These are phyloP conservation scores for Pardosa pseudoannulata DNA, from an alignment of 2,888 invertebrate species.

Conservation along the genomic window DNA sequence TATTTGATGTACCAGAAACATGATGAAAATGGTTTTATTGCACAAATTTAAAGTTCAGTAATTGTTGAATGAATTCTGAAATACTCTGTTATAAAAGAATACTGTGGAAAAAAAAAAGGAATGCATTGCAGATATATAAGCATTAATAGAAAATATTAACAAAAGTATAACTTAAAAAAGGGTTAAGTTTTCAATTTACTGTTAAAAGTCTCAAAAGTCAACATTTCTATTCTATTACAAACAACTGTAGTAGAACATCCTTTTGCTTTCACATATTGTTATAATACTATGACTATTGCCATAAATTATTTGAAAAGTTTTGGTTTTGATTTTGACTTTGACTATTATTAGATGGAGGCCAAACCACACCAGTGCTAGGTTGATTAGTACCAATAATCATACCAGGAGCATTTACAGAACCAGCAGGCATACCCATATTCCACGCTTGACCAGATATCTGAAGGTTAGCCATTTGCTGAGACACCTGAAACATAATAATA, in stretches of 20 bases:
- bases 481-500: conserved; percentile 41
- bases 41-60: background rate
- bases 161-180: background rate
- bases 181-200: background rate
- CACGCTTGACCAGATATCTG: conserved; percentile 59
- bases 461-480: conserved; percentile 58
- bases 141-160: background rate
- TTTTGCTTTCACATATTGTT: background rate
- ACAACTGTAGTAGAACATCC: background rate
- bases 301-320: conserved; percentile 56
- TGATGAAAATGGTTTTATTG: background rate
- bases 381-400: conserved; percentile 50
- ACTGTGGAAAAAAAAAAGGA: background rate
- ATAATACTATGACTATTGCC: conserved; percentile 44
- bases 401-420: conserved; percentile 30
- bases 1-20: too few species aligned
- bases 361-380: conserved; percentile 38
- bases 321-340: conserved; percentile 64
- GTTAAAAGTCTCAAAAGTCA: background rate
- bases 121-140: background rate
- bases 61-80: background rate
- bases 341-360: conserved; percentile 58
- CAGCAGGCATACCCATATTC: conserved; percentile 27
- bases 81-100: too few species aligned
- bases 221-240: conserved; percentile 5